phyloP scores from a whole-genome alignment of 1,140 invertebrate species.

The Mya arenaria region DNA sequence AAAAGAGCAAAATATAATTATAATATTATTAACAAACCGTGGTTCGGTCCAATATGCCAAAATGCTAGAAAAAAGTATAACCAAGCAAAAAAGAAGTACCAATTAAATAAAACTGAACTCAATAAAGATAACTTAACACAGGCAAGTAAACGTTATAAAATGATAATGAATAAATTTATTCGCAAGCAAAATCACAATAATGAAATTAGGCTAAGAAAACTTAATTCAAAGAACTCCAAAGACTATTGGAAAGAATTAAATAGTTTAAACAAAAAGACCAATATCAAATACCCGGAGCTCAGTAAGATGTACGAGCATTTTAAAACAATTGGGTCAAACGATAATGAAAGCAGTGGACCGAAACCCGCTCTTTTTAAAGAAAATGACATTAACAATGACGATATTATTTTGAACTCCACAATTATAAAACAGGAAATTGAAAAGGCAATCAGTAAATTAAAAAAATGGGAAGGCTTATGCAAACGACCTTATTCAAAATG shows the following conservation, averaged over 20 bases:
- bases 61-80: slow-evolving; percentile 6
- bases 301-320: slow-evolving; percentile 14
- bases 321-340: neutral
- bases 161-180: neutral
- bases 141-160: slow-evolving; percentile 12
- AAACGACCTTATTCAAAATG: slow-evolving; percentile 5
- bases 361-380: neutral
- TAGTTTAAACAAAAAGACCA: neutral
- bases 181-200: neutral
- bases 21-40: neutral
- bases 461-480: slow-evolving; percentile 30
- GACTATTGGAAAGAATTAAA: slow-evolving; percentile 30
- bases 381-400: neutral
- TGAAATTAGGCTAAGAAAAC: slow-evolving; percentile 1
- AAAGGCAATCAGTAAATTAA: slow-evolving; percentile 6
- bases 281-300: neutral
- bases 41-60: neutral
- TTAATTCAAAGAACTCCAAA: neutral
- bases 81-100: neutral
- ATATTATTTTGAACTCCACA: neutral
- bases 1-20: no score
- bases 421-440: neutral
- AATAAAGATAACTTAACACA: neutral
- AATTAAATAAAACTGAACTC: neutral
- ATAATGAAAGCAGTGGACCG: neutral